Evolutionary conservation across 2,113 vertebrate genomes (phyloP), one percentile per base, ranked within the genome.

Genomic region (Aldabrachelys gigantea): DNA sequence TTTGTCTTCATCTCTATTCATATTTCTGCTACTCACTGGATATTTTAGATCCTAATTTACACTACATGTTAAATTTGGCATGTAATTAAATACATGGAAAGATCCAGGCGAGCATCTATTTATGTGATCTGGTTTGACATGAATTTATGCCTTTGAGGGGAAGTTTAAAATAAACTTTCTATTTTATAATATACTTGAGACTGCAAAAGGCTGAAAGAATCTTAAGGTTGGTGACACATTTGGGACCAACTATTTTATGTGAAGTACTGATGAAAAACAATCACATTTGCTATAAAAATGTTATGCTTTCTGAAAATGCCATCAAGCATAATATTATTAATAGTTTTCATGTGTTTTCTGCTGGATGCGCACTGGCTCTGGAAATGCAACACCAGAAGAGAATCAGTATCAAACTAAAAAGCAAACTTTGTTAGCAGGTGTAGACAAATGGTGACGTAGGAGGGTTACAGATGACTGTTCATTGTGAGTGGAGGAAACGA

Each of bases 271-370:
- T 88, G 79, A 8, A 57, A 93, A 93, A 3, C 10, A 10, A 0
- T 2, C 59, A 22, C 8, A 19, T 69, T 86, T 84, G 47, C 44
- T 84, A 86, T 19, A 5, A 13, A 79, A 53, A 65, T 57, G 52
- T 50, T 6, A 21, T 24, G 8, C 7, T 47, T 41, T 29, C n/a
- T 56, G 10, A 35, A 91, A 38, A 3, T 89, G 17, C 3, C n/a
- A 50, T 89, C 80, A 44, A 88, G 86, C 16, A 95, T 86, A 4
- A 59, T 88, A 89, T 89, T 75, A 90, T 89, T 65, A 90, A 87
- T 78, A 91, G 44, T 50, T 47, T 13, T 69, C 31, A 41, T 24
- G 21, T 52, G 49, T 29, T 87, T 94, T 19, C 53, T 59, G 29
- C 21, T 44, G 87, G 35, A 81, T 52, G 27, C 5, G 3, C 57